Evolutionary conservation across 2,888 invertebrate genomes (phyloP), one percentile per base, ranked within the genome.

Genomic region (Cyclophora albipunctata): DNA sequence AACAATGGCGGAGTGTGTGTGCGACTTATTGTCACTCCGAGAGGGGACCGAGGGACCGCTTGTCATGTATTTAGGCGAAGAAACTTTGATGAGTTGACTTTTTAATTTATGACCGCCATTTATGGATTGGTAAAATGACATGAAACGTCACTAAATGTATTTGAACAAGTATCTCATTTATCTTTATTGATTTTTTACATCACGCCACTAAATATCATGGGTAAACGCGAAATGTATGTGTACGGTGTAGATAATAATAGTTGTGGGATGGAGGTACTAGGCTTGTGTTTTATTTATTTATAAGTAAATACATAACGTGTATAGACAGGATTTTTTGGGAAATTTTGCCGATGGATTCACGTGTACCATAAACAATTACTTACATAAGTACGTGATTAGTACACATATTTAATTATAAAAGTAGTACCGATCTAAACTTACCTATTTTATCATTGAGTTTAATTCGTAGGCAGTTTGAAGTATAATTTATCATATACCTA

Each of bases 41-140:
- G 84, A 77, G 84, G 83, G 84, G 84, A 80, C 74, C 84, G 84
- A 83, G 78, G 77, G 75, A 79, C 78, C 78, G 84, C 83, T 86
- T 85, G 86, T 81, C 83, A 88, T 86, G 87, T 85, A 84, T 87
- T 87, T 84, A 84, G 87, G 85, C 82, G 77, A 86, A 84, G 81
- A 77, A 78, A 81, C 77, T 79, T 80, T 85, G 81, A 85, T 80
- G 84, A 81, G 80, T 81, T 80, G 75, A 81, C 78, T 85, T 84
- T 84, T 85, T 82, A 83, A 84, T 83, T 83, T 82, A 77, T 79
- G 76, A 75, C 67, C 63, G 72, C 69, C 74, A 69, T 77, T 67
- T 69, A 73, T 67, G 67, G 67, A 66, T 70, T 60, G 64, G 57
- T 66, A 72, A 70, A 63, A 63, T 58, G 53, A 53, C 55, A 57